Evolutionary conservation across 2,113 vertebrate genomes (phyloP), one percentile per base, ranked within the genome.

Genomic region (Tyto alba): DNA sequence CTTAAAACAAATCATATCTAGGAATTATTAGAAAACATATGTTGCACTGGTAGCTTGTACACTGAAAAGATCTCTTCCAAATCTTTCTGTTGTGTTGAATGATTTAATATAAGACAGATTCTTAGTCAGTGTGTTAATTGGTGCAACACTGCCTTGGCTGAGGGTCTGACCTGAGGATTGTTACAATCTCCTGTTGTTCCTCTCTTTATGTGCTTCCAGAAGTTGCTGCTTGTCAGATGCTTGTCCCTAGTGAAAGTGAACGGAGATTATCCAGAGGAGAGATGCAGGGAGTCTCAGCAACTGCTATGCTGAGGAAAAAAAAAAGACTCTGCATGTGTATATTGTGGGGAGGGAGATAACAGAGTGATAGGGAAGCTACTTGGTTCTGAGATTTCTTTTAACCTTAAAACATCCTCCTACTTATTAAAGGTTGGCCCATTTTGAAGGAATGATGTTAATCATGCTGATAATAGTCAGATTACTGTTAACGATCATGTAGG

Each of bases 371-470:
- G 13, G 69, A 47, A 84, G 5, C 7, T 89, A 23, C 82, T 98
- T 40, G 19, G 45, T 96, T 96, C 72, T 90, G 47, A 95, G 36
- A 11, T 80, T 73, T 96, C 64, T 93, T 96, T 91, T 56, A 88
- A 73, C 21, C 18, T 67, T 55, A 57, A 64, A 93, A 95, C 23
- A 93, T 14, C 11, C 43, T 93, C 43, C 77, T 85, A 22, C 9
- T 50, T 60, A 56, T 30, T 96, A 92, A 90, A 29, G 38, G n/a
- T 79, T 91, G 73, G 53, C 53, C 73, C 45, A 76, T 89, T 95
- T 89, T 68, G 80, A 96, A 96, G 90, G 41, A 86, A 78, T 43
- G 13, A 92, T 94, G 67, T 16, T 90, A 97, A 94, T 96, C 74
- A 59, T 69, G 74, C 66, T 62, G 52, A 55, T 82, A 96, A 83